Conservation (phyloP, 2,797 vertebrate genomes). For the Tauraco hartlaubi region DNA sequence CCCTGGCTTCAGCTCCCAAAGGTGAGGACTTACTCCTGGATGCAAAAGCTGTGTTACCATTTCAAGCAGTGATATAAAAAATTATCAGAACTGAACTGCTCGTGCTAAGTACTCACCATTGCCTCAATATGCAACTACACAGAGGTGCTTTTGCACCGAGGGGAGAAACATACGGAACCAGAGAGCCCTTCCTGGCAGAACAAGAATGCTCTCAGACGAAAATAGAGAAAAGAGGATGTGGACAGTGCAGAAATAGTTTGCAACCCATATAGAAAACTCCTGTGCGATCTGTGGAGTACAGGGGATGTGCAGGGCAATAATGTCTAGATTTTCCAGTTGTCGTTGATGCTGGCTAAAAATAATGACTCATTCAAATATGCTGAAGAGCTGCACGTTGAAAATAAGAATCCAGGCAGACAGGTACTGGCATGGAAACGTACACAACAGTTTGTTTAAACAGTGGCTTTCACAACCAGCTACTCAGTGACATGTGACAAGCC, state of each 20-base stretch:
- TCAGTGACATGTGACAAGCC: background rate
- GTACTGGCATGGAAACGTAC: constrained; percentile 48
- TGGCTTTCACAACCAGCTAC: constrained; percentile 44
- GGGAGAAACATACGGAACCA: accelerated
- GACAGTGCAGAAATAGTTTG: background rate
- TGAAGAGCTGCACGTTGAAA: constrained; percentile 38
- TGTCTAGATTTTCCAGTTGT: constrained; percentile 9
- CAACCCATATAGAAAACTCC: background rate
- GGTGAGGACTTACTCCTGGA: background rate
- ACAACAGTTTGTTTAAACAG: constrained; percentile 51
- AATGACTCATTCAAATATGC: constrained; percentile 35
- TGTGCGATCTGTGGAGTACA: background rate
- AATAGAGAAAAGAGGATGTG: background rate
- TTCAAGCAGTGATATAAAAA: background rate
- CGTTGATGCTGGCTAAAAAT: background rate
- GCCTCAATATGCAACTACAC: background rate
- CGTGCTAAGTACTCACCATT: background rate
- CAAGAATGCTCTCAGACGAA: background rate
- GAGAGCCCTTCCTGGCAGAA: background rate
- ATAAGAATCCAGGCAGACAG: constrained; percentile 45
- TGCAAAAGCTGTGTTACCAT: background rate
- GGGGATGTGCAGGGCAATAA: background rate
- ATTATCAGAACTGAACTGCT: background rate
- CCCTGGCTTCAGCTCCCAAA: background rate
- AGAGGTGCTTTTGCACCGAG: background rate